A percentile compares a stretch with the other conserved stretches of the same genome.
These are phyloP conservation scores for Cheilosia pagana DNA, from an alignment of 2,888 invertebrate genomes.

Conservation along the genomic window DNA sequence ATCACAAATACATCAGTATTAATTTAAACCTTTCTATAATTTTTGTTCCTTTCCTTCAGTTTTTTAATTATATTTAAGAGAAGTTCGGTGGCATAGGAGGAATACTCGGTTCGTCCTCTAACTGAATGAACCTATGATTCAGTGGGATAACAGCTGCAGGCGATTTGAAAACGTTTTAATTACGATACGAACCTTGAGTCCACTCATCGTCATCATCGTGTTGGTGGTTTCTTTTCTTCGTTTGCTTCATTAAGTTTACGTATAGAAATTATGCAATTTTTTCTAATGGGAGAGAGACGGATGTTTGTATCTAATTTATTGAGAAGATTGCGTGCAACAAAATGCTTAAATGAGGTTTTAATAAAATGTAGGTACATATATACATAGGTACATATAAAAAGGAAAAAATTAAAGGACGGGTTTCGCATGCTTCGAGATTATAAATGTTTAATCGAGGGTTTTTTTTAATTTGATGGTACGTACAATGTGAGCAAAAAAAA, in stretches of 20 bases:
- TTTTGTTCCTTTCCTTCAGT: neutral
- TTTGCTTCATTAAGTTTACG: slow-evolving; percentile 11
- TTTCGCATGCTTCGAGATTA: slow-evolving; percentile 11
- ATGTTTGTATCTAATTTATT: slow-evolving; percentile 56
- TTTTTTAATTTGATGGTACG: neutral
- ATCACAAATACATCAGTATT: slow-evolving; percentile 42
- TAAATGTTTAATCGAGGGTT: neutral
- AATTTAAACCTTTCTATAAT: slow-evolving; percentile 63
- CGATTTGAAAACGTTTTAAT: slow-evolving; percentile 70
- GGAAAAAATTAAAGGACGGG: neutral
- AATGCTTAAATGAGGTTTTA: slow-evolving; percentile 15
- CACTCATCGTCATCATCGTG: slow-evolving; percentile 10
- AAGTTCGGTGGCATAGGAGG: slow-evolving; percentile 49
- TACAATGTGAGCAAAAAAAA: neutral
- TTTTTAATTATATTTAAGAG: slow-evolving; percentile 49
- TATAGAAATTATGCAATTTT: slow-evolving; percentile 43
- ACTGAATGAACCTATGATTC: slow-evolving; percentile 61
- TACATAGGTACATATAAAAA: neutral
- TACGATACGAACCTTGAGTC: slow-evolving; percentile 52
- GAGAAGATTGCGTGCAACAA: slow-evolving; percentile 52
- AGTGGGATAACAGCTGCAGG: slow-evolving; percentile 67
- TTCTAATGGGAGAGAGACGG: slow-evolving; percentile 17
- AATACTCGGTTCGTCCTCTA: slow-evolving; percentile 32
- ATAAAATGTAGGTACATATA: too few relatives aligned
- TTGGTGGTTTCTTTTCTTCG: slow-evolving; percentile 15